Evolutionary conservation across 2,797 vertebrate species (phyloP).

Genomic region (Iguana delicatissima): DNA sequence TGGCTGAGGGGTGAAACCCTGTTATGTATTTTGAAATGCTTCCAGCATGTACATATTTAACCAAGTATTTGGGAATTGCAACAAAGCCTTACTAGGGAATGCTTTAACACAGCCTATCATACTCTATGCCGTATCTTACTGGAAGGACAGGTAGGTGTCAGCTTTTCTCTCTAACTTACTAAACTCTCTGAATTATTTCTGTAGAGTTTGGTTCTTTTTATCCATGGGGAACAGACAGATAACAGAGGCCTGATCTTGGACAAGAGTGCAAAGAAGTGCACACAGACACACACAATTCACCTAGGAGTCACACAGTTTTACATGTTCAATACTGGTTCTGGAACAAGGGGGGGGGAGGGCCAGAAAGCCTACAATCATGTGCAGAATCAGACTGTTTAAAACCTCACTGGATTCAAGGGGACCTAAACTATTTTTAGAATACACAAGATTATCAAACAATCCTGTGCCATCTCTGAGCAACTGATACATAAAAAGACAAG

Average conservation of each 20-base stretch:
- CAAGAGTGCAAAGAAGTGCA: no score
- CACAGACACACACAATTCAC: no score
- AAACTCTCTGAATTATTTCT: background rate
- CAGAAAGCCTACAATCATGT: background rate
- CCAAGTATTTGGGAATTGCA: slow-evolving; percentile 18
- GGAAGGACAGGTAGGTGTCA: background rate
- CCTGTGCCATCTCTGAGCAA: background rate
- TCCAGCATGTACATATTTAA: slow-evolving; percentile 53
- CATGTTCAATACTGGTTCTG: background rate
- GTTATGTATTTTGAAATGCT: slow-evolving; percentile 72
- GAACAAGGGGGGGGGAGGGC: no score
- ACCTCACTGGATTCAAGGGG: background rate
- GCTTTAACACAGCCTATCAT: slow-evolving; percentile 1
- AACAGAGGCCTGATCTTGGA: background rate
- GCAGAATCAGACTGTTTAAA: background rate
- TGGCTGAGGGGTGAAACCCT: slow-evolving; percentile 57
- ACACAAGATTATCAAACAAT: background rate
- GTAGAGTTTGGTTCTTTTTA: background rate
- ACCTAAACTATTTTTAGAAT: background rate
- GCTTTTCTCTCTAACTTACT: background rate
- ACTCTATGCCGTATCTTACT: background rate
- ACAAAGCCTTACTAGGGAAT: slow-evolving; percentile 20
- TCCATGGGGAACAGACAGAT: background rate
- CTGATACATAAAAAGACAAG: background rate
- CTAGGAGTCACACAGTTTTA: background rate